Evolutionary conservation across 2,113 vertebrate species (phyloP).

Genomic region (Hiodon tergisus): DNA sequence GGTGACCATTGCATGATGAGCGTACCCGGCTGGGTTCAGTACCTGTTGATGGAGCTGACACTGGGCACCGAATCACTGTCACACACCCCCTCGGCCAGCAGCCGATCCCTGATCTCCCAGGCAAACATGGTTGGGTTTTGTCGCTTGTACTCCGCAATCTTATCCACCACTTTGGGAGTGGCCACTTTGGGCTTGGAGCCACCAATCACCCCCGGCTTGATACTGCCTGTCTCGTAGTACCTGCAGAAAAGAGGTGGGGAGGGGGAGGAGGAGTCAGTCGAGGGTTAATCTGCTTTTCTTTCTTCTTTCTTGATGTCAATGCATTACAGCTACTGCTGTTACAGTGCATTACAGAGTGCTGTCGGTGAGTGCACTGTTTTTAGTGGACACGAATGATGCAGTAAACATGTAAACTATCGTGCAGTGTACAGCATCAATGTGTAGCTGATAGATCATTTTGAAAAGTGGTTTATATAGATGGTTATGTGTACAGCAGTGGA

Average conservation of each 20-base stretch:
- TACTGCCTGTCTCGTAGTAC: conserved; percentile 85
- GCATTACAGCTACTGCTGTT: not conserved
- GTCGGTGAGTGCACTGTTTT: too few species aligned
- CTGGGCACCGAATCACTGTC: conserved; percentile 83
- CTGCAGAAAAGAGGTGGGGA: conserved; percentile 40
- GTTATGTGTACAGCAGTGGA: too few species aligned
- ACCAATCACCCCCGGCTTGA: conserved; percentile 81
- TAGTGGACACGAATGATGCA: not conserved
- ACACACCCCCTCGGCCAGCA: conserved; percentile 78
- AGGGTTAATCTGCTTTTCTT: not conserved
- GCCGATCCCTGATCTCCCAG: conserved; percentile 83
- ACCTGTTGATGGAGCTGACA: conserved; percentile 89
- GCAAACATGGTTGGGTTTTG: conserved; percentile 90
- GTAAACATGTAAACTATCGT: not conserved
- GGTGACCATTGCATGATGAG: not conserved
- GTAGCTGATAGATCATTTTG: not conserved
- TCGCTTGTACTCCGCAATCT: conserved; percentile 83
- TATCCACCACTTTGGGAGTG: conserved; percentile 84
- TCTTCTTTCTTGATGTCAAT: not conserved
- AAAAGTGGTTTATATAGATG: not conserved
- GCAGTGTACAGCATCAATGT: not conserved
- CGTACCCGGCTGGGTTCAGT: not conserved
- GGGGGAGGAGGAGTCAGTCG: not conserved
- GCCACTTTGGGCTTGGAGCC: conserved; percentile 87
- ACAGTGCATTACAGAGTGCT: too few species aligned